Conservation (phyloP, 2,113 vertebrate genomes). For the Bubalus kerabau region DNA sequence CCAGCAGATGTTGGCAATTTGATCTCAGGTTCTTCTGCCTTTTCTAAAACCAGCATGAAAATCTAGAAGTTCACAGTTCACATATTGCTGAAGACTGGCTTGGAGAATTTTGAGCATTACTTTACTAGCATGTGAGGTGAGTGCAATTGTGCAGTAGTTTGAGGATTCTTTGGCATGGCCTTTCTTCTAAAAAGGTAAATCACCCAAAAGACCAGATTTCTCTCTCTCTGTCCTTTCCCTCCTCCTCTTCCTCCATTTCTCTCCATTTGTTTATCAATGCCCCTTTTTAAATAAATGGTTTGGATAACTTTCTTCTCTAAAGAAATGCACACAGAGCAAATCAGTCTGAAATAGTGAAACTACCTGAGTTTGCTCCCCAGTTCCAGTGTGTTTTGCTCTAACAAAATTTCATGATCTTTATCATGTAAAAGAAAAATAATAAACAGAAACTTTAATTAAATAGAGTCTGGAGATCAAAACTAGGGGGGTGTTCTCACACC, state of each 20-base stretch:
- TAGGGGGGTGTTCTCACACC: not conserved
- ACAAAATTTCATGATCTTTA: not conserved
- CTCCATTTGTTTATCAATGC: not conserved
- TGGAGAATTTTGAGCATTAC: too few relatives aligned
- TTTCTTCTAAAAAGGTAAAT: not conserved
- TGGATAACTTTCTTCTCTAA: not conserved
- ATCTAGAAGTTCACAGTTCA: too few relatives aligned
- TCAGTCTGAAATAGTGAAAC: not conserved
- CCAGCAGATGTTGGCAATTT: too few relatives aligned
- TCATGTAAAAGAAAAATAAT: not conserved
- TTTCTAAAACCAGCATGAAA: too few relatives aligned
- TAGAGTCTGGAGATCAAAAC: not conserved
- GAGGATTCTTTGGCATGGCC: too few relatives aligned
- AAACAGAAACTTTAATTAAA: not conserved
- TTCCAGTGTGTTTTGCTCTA: not conserved
- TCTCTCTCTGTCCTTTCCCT: too few relatives aligned
- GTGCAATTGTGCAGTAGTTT: too few relatives aligned
- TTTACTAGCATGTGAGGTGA: too few relatives aligned
- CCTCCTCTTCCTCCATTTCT: not conserved
- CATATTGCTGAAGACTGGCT: too few relatives aligned
- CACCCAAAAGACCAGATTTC: not conserved
- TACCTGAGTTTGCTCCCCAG: not conserved
- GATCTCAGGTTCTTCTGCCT: too few relatives aligned
- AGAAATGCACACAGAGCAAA: not conserved
- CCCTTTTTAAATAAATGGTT: not conserved